Percentiles rank a stretch among this genome's conserved stretches.
Evolutionary conservation across 1,140 invertebrate genomes (phyloP).

Genomic region (Eulimnadia texana): DNA sequence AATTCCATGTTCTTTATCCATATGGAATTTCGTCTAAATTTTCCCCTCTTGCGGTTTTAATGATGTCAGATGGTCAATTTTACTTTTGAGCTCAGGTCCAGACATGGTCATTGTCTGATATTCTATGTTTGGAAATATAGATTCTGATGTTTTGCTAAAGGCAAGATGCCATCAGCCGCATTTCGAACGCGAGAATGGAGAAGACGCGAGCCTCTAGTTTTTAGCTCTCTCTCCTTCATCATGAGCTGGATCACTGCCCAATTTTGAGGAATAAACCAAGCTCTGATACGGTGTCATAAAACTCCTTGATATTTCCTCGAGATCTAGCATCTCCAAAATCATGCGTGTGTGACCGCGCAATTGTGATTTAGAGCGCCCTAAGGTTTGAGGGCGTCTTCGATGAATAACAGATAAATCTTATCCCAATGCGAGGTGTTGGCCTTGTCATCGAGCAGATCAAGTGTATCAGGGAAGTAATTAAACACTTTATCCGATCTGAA

Average conservation of each 20-base stretch:
- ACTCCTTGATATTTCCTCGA: not conserved
- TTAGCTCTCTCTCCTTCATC: not conserved
- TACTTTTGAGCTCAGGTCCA: not conserved
- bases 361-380: not conserved
- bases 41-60: not conserved
- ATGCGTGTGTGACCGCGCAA: not conserved
- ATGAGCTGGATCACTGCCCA: conserved; percentile 1
- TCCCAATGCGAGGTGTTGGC: not conserved
- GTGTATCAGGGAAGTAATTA: not conserved
- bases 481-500: not conserved
- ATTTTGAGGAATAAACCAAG: not conserved
- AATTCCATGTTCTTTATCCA: not conserved
- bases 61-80: not conserved
- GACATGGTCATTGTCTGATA: not conserved
- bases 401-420: not conserved
- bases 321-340: not conserved
- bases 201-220: not conserved
- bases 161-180: not conserved
- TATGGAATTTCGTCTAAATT: not conserved
- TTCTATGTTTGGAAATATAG: not conserved
- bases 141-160: not conserved
- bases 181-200: not conserved
- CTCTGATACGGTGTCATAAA: not conserved
- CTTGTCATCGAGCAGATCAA: not conserved
- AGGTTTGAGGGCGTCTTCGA: not conserved